Evolutionary conservation across 2,888 invertebrate genomes (phyloP).

Genomic region (Diarsia mendica): DNA sequence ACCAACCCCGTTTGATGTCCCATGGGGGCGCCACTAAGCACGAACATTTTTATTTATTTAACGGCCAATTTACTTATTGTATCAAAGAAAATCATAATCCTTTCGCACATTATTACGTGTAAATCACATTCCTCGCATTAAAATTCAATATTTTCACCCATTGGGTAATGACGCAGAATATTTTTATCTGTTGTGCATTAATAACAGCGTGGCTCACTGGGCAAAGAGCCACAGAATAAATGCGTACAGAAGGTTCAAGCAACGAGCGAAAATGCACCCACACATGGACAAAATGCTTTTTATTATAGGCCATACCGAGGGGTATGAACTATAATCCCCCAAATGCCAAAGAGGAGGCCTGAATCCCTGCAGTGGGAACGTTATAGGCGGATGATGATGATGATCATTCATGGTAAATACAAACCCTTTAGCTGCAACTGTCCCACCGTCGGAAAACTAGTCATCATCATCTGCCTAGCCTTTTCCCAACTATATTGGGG

Average conservation of each 20-base stretch:
- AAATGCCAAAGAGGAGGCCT: no score
- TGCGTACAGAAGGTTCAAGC: background rate
- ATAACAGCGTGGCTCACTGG: slow-evolving; percentile 37
- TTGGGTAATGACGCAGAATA: slow-evolving; percentile 50
- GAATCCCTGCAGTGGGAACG: no score
- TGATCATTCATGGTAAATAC: background rate
- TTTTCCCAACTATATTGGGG: no score
- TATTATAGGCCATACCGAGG: no score
- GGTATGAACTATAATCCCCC: no score
- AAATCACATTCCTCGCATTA: slow-evolving; percentile 44
- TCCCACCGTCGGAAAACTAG: background rate
- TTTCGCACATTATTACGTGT: slow-evolving; percentile 3
- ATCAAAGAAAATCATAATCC: slow-evolving; percentile 22
- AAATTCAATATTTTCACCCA: slow-evolving; percentile 49
- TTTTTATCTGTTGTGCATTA: slow-evolving; percentile 56
- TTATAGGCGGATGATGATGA: no score
- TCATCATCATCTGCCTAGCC: no score
- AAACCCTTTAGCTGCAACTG: background rate
- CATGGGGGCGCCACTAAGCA: slow-evolving; percentile 7
- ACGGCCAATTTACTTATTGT: slow-evolving; percentile 3
- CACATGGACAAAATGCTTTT: background rate
- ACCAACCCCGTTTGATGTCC: background rate
- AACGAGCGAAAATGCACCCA: background rate
- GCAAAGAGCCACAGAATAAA: background rate
- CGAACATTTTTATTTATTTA: background rate